A percentile compares a stretch with the other conserved stretches of the same genome.
Conservation (phyloP, 2,113 vertebrate species). For the Malaclemys terrapin region DNA sequence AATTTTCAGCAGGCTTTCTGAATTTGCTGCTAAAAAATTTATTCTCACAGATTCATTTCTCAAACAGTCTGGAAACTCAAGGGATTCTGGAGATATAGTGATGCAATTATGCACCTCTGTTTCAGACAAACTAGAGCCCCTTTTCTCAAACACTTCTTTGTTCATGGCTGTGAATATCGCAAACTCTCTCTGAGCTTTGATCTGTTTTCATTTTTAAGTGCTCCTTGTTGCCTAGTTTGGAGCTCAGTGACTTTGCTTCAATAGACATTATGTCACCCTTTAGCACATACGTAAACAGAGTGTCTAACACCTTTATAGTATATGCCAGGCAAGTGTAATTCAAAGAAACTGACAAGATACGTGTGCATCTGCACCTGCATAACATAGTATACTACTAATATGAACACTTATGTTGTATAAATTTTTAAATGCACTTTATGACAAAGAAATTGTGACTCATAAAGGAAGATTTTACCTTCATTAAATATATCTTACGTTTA, state of each 20-base stretch:
- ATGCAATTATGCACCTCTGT: background rate
- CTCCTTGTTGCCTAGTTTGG: conserved; percentile 68
- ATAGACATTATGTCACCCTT: conserved; percentile 84
- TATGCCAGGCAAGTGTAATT: background rate
- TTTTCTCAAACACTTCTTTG: background rate
- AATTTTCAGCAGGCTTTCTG: background rate
- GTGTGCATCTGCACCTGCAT: conserved; percentile 29
- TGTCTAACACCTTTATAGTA: conserved; percentile 71
- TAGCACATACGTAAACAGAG: conserved; percentile 78
- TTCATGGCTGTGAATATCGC: background rate
- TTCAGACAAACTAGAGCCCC: background rate
- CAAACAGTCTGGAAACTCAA: conserved; percentile 32
- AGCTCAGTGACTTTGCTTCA: conserved; percentile 69
- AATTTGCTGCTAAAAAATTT: background rate
- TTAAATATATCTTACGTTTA: background rate
- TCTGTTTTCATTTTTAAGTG: conserved; percentile 74
- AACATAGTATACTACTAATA: background rate
- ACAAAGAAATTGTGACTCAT: background rate
- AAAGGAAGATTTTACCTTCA: background rate
- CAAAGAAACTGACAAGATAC: conserved; percentile 77
- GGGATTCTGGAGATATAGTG: background rate
- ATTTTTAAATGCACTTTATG: background rate
- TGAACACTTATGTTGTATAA: too few species aligned
- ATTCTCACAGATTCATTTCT: background rate
- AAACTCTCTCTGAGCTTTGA: conserved; percentile 61